Base-by-base conservation (phyloP, 2,113 vertebrate genomes). In the Bostrychus sinensis region DNA sequence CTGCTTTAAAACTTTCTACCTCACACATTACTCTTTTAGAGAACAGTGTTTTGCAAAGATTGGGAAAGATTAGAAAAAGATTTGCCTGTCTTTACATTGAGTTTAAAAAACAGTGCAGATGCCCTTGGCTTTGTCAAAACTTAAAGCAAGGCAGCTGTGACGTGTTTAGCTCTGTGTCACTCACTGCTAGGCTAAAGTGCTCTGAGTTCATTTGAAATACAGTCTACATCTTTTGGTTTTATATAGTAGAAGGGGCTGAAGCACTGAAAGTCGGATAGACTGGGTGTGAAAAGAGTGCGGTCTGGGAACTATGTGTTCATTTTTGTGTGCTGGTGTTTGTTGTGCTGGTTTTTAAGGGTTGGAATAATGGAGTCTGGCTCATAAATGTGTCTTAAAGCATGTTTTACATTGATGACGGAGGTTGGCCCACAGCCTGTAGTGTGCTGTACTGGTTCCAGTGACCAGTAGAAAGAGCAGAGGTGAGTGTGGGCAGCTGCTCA, bases 401-500 rank as follows among this genome's bases (percentile, higher is more conserved):
- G 28, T 59, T 67, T 53, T 30, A 78, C 57, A 55, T 30, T 3
- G 19, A 59, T 77, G 19, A 30, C 1, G 2, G 1, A 39, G 12
- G 42, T 17, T 30, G 50, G 37, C 25, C 67, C 3, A 58, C 13
- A 61, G 53, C 42, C 51, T 67, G 39, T 1, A 1, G 19, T 9
- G 3, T 48, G 2, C 4, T 17, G 36, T 11, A 17, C 36, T 53
- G 48, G 39, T 19, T 64, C 43, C 48, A 26, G 26, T 73, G 74
- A 68, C 46, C 72, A 57, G 16, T 46, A 17, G 36, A 69, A 69
- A 82, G 61, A 66, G 65, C 66, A 54, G 76, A 65, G 72, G 72
- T 82, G 70, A 77, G 79, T 78, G 62, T 70, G 62, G 58, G 37
- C 41, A 43, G 45, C 59, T 63, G 72, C 76, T 72, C 36, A 16